These are phyloP conservation scores for Poeciliopsis turneri DNA, from an alignment of 2,797 vertebrate species.

Conservation along the genomic window DNA sequence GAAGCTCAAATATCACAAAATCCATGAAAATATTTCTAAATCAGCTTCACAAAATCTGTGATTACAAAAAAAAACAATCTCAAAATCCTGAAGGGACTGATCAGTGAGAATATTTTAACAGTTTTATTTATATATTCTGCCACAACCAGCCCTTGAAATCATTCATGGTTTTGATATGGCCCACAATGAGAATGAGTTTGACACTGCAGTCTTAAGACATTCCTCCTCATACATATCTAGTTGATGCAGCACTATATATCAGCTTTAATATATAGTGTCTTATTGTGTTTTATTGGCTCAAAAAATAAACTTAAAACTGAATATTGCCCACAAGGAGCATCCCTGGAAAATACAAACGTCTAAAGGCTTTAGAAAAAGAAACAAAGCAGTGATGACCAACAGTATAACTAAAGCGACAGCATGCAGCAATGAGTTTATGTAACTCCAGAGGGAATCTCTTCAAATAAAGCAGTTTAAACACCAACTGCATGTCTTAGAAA, in stretches of 20 bases:
- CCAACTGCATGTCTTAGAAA: background rate
- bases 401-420: slow-evolving; percentile 34
- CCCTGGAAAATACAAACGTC: slow-evolving; percentile 6
- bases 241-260: slow-evolving; percentile 58
- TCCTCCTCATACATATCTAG: background rate
- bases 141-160: no score
- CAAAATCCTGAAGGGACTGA: no score
- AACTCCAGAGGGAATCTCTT: background rate
- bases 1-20: no score
- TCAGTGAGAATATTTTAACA: no score
- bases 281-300: slow-evolving; percentile 3
- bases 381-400: slow-evolving; percentile 6
- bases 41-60: no score
- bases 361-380: background rate
- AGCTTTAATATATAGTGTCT: slow-evolving; percentile 3
- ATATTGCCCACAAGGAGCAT: slow-evolving; percentile 1
- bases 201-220: background rate
- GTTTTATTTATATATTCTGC: no score
- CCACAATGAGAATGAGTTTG: no score
- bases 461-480: background rate
- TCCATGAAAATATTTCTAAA: no score
- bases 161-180: no score
- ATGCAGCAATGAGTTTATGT: slow-evolving; percentile 37
- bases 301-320: slow-evolving; percentile 2
- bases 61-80: no score